Evolutionary conservation across 2,888 invertebrate genomes (phyloP), one percentile per base, ranked within the genome.

Genomic region (Aphidoletes aphidimyza): DNA sequence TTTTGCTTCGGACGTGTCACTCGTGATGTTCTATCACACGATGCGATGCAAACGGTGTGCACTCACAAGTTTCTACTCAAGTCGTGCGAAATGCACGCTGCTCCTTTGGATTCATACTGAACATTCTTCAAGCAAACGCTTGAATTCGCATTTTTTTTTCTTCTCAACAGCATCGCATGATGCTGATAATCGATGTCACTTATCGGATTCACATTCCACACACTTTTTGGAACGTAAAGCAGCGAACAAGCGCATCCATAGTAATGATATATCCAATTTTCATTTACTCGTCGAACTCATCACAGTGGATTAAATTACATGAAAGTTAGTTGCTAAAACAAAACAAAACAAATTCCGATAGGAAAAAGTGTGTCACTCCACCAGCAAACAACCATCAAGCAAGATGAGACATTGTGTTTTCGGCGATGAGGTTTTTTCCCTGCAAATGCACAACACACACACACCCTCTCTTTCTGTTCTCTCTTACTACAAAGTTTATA

Each of bases 201-300:
- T 37, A 81, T 81, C 30, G 69, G 34, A 69, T 69, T 30, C 69
- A 69, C 30, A 19, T 22, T 69, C 30, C 14, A n/a, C 9, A 69
- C 26, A n/a, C 30, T 81, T 22, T 81, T 81, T 0, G 0, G 6
- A 37, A 37, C n/a, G n/a, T n/a, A n/a, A n/a, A n/a, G n/a, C n/a
- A 81, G 22, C n/a, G 37, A 81, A 81, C 14, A 69, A 34, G n/a
- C 69, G 34, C 34, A 26, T 36, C 3, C 34, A 78, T 14, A 37
- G 37, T 37, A 81, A 81, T 81, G 81, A 81, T 81, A 81, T 81
- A 81, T 37, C 81, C 81, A 81, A 81, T 81, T 81, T 37, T 37
- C 81, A 69, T 69, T 69, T 26, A 69, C 69, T 14, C 69, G 6
- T 69, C 30, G 2, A 30, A 30, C 30, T 69, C 30, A 81, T 81